Conservation (phyloP, 2,113 vertebrate genomes). For the Fregata magnificens region DNA sequence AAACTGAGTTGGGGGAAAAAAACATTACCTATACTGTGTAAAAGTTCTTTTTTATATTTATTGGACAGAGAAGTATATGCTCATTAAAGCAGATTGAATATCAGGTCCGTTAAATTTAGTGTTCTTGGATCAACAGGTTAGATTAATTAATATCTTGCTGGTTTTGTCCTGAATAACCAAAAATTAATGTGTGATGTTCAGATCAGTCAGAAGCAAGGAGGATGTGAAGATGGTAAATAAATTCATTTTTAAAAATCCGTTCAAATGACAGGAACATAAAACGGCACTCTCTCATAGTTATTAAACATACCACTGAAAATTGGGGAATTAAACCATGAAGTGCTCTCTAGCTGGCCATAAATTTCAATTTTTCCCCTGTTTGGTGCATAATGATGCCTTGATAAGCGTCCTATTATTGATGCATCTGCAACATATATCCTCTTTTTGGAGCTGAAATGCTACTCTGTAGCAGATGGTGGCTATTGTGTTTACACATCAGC, state of each 20-base stretch:
- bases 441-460: slow-evolving; percentile 59
- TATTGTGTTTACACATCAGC: slow-evolving; percentile 85
- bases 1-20: not conserved
- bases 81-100: not conserved
- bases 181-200: not conserved
- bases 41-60: not conserved
- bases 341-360: slow-evolving; percentile 74
- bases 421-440: slow-evolving; percentile 69
- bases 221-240: slow-evolving; percentile 46
- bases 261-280: slow-evolving; percentile 54
- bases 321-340: slow-evolving; percentile 74
- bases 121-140: slow-evolving; percentile 65
- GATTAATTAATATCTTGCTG: slow-evolving; percentile 60
- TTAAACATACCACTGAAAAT: slow-evolving; percentile 67
- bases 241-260: slow-evolving; percentile 48
- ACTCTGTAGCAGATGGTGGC: slow-evolving; percentile 76
- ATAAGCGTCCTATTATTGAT: slow-evolving; percentile 75
- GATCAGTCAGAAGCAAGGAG: slow-evolving; percentile 51
- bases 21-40: not conserved
- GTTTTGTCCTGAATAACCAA: slow-evolving; percentile 15
- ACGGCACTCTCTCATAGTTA: slow-evolving; percentile 59
- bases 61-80: not conserved
- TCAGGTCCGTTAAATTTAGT: not conserved
- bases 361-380: slow-evolving; percentile 70
- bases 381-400: slow-evolving; percentile 71